Evolutionary conservation across 2,797 vertebrate species (phyloP), one percentile per base, ranked within the genome.

Genomic region (Psittacula derbiana): DNA sequence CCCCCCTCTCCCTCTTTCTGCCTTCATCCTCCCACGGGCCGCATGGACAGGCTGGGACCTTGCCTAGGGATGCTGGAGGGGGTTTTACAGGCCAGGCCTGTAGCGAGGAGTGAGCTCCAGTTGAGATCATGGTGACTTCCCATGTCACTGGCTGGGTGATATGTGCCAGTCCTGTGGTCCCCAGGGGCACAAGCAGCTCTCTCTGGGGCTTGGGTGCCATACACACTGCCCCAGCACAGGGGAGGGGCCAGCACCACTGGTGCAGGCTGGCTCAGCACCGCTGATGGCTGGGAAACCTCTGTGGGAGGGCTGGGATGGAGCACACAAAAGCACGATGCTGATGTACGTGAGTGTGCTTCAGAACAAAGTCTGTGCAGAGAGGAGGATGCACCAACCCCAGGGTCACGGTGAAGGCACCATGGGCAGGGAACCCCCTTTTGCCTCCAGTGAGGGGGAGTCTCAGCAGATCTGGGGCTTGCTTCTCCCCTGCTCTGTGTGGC

Each of bases 301-400:
- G 7, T 1, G 1, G 12, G 21, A 44, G 15, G n/a, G 5, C 13
- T 41, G 1, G 27, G 61, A 7, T 5, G 11, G 33, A 46, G 44
- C 23, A 40, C 36, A 46, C 2, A 1, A 31, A 43, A 14, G 6
- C 28, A 5, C 1, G 3, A 24, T 41, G 46, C 19, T 41, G 62
- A 18, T 28, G 31, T 19, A 8, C 0, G 1, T 11, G 7, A 15
- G 2, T 0, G 0, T 16, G 20, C 21, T 72, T 40, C 38, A 17
- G 21, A 33, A 15, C 8, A 74, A 49, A 31, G 55, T 43, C 2
- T 20, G 64, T n/a, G 17, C 36, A 30, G 33, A 20, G 38, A 8
- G 33, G 17, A 43, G 33, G 17, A 43, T 11, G 7, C 30, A 47
- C 28, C 47, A 40, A 0, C 13, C 11, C 15, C 25, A 7, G 5